These are phyloP conservation scores for Microvelia longipes DNA, from an alignment of 1,140 invertebrate species.

Conservation along the genomic window DNA sequence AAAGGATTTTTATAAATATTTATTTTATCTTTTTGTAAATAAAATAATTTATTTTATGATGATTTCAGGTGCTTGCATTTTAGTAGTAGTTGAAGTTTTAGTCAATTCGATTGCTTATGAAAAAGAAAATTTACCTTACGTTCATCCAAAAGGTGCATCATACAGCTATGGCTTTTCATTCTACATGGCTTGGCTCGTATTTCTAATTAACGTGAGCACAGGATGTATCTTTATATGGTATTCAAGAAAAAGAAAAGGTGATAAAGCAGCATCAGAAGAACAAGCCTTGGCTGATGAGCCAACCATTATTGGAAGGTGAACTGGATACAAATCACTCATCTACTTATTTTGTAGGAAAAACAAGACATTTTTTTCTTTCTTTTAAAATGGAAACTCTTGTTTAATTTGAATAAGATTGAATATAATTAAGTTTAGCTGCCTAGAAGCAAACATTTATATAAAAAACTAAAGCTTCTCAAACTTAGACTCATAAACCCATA, in stretches of 20 bases:
- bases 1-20: too few species aligned
- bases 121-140: constrained; percentile 42
- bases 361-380: too few species aligned
- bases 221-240: constrained; percentile 59
- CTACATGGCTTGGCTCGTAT: constrained; percentile 63
- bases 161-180: constrained; percentile 56
- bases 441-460: too few species aligned
- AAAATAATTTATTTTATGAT: too few species aligned
- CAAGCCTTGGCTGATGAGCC: constrained; percentile 69
- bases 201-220: constrained; percentile 49
- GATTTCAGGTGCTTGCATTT: constrained; percentile 47
- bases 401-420: too few species aligned
- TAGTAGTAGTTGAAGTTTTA: constrained; percentile 61
- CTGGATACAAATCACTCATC: too few species aligned
- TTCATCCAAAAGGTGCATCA: constrained; percentile 48
- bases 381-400: too few species aligned
- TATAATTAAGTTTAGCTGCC: too few species aligned
- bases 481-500: too few species aligned
- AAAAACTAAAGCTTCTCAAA: too few species aligned
- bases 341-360: too few species aligned
- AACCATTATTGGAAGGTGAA: constrained; percentile 58
- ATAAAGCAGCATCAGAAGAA: constrained; percentile 59
- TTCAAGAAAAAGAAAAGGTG: constrained; percentile 66
- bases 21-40: too few species aligned
- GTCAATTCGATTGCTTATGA: constrained; percentile 55